These are phyloP conservation scores for Pachyramphus minor DNA, from an alignment of 2,113 vertebrate species.

Conservation along the genomic window DNA sequence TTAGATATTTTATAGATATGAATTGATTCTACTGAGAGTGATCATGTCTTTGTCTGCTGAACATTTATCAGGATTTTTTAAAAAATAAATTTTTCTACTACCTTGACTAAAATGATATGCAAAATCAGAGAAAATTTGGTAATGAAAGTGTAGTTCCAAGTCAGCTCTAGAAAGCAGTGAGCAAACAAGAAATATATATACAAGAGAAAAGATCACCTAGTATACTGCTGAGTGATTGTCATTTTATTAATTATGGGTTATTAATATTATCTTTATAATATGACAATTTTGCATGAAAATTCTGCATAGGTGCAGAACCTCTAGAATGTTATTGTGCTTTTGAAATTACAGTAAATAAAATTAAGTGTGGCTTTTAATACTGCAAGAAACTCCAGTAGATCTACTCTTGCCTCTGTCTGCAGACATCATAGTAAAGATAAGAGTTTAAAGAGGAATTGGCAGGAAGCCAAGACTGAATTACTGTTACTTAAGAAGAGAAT, in stretches of 20 bases:
- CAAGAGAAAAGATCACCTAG: neutral
- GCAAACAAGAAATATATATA: neutral
- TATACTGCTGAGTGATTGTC: neutral
- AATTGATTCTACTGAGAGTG: neutral
- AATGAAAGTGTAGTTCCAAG: neutral
- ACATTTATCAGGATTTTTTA: neutral
- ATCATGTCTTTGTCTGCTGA: neutral
- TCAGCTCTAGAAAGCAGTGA: neutral
- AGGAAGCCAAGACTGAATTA: neutral
- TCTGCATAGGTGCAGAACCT: neutral
- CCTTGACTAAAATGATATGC: neutral
- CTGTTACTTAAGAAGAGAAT: neutral
- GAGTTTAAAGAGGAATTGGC: neutral
- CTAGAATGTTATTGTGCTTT: neutral
- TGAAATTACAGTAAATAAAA: neutral
- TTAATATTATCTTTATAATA: neutral
- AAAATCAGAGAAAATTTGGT: neutral
- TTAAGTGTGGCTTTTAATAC: neutral
- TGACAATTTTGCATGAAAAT: neutral
- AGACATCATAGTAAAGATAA: neutral
- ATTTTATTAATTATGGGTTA: neutral
- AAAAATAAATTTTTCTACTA: neutral
- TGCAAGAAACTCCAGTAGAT: neutral
- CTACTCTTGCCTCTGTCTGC: neutral
- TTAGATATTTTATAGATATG: neutral